Base-by-base conservation (phyloP, 1,140 invertebrate genomes). In the Eriosoma lanigerum region DNA sequence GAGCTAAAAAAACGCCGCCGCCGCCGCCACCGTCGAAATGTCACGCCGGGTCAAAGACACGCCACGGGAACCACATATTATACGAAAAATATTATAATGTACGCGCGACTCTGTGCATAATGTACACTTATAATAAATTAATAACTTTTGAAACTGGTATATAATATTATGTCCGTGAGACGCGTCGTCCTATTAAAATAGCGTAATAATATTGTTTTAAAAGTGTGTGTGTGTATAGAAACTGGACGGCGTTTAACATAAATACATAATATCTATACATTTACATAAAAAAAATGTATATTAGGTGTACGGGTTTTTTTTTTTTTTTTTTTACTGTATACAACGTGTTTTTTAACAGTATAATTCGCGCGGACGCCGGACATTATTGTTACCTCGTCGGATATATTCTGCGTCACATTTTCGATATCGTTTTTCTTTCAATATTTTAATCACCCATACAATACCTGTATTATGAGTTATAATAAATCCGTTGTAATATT, bases 221-320 rank as follows among this genome's bases (percentile, higher is more conserved):
- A 56, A 78, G 8, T 38, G 32, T 38, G 32, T 38, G 32, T 38
- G 8, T 38, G 56, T 44, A 19, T 26, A 48, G 29, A 50, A 52
- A 50, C 46, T 52, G 48, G 48, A 72, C 54, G 24, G n/a, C 75
- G 75, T 78, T 60, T 60, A 44, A 78, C 75, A 48, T 44, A 78
- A 78, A 78, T 76, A 76, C 52, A 78, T 78, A 60, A 58, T 78
- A 58, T 78, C 68, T 52, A n/a, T n/a, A 29, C 56, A 78, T 78
- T 78, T 78, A 62, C 75, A 78, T 78, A 60, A 60, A 78, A 38
- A n/a, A 60, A 60, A 32, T 62, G 29, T 62, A 62, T 62, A 29
- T 62, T 62, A n/a, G n/a, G n/a, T n/a, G n/a, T n/a, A 12, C 60
- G 10, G 60, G 60, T 62, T 62, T 75, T 24, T 26, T 26, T 68